Evolutionary conservation across 2,113 vertebrate genomes (phyloP).

Genomic region (Daboia siamensis): DNA sequence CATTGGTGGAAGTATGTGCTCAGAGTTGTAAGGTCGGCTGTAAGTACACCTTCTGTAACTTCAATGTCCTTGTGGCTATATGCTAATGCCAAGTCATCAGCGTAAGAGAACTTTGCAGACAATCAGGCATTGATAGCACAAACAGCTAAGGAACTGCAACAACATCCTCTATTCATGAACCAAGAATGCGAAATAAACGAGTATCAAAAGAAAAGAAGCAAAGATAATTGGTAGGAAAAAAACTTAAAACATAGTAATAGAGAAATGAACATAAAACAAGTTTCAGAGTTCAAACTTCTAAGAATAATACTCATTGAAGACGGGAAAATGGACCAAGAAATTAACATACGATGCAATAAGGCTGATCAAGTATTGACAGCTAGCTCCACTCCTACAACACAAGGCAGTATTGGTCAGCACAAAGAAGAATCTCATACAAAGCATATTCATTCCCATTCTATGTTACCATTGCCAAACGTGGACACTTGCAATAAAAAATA

Average conservation of each 20-base stretch:
- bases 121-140: neutral
- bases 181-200: neutral
- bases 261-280: neutral
- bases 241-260: neutral
- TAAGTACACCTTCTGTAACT: too few relatives aligned
- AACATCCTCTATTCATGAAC: neutral
- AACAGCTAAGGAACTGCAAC: neutral
- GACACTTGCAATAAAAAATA: neutral
- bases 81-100: too few relatives aligned
- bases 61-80: too few relatives aligned
- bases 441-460: neutral
- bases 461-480: neutral
- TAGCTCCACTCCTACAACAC: neutral
- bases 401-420: neutral
- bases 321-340: neutral
- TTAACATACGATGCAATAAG: neutral
- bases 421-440: neutral
- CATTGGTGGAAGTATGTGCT: too few relatives aligned
- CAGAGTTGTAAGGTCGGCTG: too few relatives aligned
- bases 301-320: neutral
- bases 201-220: neutral
- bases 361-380: neutral
- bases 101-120: neutral
- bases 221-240: neutral
- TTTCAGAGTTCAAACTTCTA: neutral